A percentile compares a stretch with the other conserved stretches of the same genome.
These are phyloP conservation scores for Zonitis immaculata DNA, from an alignment of 2,888 invertebrate genomes.

Conservation along the genomic window DNA sequence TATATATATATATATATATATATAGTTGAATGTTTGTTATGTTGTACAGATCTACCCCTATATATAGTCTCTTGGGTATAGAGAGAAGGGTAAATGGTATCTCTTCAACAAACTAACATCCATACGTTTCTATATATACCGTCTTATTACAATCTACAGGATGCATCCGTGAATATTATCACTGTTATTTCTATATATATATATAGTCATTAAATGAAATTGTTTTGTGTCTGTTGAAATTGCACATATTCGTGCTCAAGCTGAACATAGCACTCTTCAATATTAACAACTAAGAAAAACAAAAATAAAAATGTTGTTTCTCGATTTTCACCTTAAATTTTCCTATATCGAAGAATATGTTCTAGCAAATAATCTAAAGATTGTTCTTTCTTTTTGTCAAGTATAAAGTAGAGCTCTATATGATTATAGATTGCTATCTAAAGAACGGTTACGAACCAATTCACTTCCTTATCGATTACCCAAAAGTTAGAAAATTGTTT, in stretches of 20 bases:
- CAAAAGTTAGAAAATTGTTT: too few relatives aligned
- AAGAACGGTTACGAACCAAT: too few relatives aligned
- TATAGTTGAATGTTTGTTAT: not conserved
- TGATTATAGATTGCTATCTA: too few relatives aligned
- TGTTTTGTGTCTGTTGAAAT: slow-evolving; percentile 15
- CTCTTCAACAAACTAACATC: slow-evolving; percentile 4
- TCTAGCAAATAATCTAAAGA: too few relatives aligned
- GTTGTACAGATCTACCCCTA: too few relatives aligned
- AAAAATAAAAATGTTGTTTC: not conserved
- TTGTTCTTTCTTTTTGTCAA: too few relatives aligned
- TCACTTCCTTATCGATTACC: too few relatives aligned
- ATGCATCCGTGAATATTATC: slow-evolving; percentile 12
- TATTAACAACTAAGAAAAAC: too few relatives aligned
- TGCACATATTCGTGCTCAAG: slow-evolving; percentile 5
- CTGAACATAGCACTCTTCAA: not conserved
- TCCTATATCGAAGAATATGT: too few relatives aligned
- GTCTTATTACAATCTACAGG: not conserved
- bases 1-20: too few relatives aligned
- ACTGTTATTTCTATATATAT: slow-evolving; percentile 7
- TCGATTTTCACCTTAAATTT: too few relatives aligned
- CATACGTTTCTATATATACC: slow-evolving; percentile 6
- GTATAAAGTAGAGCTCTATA: too few relatives aligned
- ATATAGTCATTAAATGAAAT: slow-evolving; percentile 14
- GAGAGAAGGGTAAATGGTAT: not conserved
- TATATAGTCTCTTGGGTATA: not conserved